Conservation (phyloP, 2,888 invertebrate species). For the Lottia gigantea region DNA sequence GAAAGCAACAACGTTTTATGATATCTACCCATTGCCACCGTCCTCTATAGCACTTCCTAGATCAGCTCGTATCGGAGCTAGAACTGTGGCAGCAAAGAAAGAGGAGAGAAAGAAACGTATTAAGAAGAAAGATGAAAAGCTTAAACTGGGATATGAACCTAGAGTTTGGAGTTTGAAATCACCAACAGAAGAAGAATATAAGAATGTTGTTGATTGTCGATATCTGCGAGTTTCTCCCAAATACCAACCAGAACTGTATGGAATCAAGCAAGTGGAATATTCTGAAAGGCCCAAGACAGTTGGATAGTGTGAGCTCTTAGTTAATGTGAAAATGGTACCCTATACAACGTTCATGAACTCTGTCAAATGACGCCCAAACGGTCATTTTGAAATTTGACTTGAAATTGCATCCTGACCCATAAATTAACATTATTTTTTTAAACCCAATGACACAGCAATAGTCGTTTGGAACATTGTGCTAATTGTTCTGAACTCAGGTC, state of each 20-base stretch:
- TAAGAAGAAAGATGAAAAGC: conserved; percentile 43
- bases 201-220: conserved; percentile 37
- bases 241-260: conserved; percentile 25
- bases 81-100: conserved; percentile 47
- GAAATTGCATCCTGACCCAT: too few relatives aligned
- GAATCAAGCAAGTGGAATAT: conserved; percentile 1
- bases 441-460: too few relatives aligned
- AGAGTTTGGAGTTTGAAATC: conserved; percentile 38
- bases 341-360: too few relatives aligned
- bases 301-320: too few relatives aligned
- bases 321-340: too few relatives aligned
- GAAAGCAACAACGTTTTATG: conserved; percentile 41
- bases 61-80: conserved; percentile 29
- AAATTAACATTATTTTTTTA: too few relatives aligned
- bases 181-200: conserved; percentile 38
- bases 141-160: conserved; percentile 44
- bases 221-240: conserved; percentile 39
- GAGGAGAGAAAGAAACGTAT: conserved; percentile 48
- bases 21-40: conserved; percentile 37
- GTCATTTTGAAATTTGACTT: too few relatives aligned
- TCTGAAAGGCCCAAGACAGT: too few relatives aligned
- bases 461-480: too few relatives aligned
- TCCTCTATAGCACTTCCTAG: conserved; percentile 21
- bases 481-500: too few relatives aligned
- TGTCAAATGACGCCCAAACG: too few relatives aligned